These are phyloP conservation scores for Phaethon lepturus DNA, from an alignment of 2,113 vertebrate genomes.

Conservation along the genomic window DNA sequence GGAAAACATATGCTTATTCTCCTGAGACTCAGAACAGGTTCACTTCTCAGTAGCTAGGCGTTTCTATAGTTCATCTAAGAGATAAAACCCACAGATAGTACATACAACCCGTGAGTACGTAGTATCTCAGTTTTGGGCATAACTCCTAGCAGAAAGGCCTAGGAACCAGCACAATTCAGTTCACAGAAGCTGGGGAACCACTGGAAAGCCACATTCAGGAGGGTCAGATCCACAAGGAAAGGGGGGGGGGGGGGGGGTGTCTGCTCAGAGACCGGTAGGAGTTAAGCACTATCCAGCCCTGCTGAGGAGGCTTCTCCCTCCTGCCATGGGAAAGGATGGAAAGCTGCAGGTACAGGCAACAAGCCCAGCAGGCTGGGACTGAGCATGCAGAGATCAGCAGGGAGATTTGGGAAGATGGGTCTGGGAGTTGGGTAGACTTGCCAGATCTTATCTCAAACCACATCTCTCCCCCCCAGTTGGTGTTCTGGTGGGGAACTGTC, in stretches of 20 bases:
- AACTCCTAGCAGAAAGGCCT: neutral
- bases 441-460: neutral
- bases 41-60: neutral
- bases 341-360: neutral
- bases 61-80: neutral
- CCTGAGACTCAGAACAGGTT: accelerated
- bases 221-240: neutral
- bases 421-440: neutral
- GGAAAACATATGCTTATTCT: neutral
- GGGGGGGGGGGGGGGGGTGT: neutral
- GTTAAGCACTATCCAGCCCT: too few species aligned
- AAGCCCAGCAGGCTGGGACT: neutral
- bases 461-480: neutral
- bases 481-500: accelerated
- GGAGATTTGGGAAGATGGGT: neutral
- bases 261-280: neutral
- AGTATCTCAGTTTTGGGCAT: neutral
- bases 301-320: neutral
- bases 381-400: neutral
- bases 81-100: neutral
- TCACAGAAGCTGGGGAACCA: neutral
- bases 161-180: neutral
- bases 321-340: neutral
- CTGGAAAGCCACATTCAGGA: neutral
- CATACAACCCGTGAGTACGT: accelerated